Conservation (phyloP, 2,888 invertebrate species). For the Thelaira solivaga region DNA sequence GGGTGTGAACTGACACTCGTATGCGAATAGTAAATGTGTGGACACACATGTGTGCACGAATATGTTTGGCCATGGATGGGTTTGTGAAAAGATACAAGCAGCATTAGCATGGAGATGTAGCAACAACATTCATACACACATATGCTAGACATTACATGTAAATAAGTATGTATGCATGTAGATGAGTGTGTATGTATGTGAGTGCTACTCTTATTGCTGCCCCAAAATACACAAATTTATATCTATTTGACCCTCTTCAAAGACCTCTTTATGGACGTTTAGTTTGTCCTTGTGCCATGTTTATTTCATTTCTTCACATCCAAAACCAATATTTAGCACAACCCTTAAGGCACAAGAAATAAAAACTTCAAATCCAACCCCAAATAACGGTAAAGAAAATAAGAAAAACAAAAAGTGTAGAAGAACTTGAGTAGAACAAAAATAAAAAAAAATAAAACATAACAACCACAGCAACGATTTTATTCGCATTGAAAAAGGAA, state of each 20-base stretch:
- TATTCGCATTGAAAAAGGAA: slow-evolving; percentile 42
- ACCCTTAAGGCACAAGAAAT: slow-evolving; percentile 64
- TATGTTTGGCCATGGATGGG: too few relatives aligned
- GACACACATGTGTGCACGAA: slow-evolving; percentile 39
- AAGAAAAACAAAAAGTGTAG: slow-evolving; percentile 26
- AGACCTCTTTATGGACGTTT: slow-evolving; percentile 76
- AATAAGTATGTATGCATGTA: slow-evolving; percentile 43
- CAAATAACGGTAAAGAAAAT: slow-evolving; percentile 46
- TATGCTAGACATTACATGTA: slow-evolving; percentile 52
- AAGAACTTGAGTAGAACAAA: slow-evolving; percentile 37
- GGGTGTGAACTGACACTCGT: too few relatives aligned
- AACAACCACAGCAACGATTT: slow-evolving; percentile 31
- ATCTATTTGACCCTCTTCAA: slow-evolving; percentile 78
- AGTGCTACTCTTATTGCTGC: slow-evolving; percentile 46
- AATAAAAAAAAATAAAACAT: neutral
- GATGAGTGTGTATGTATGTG: slow-evolving; percentile 30
- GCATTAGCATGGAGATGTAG: too few relatives aligned
- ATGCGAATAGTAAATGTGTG: too few relatives aligned
- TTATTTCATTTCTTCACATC: slow-evolving; percentile 56
- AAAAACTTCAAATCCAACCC: slow-evolving; percentile 64
- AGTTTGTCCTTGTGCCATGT: slow-evolving; percentile 67
- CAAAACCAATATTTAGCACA: slow-evolving; percentile 54
- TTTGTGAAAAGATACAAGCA: too few relatives aligned
- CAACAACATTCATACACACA: too few relatives aligned
- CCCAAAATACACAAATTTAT: slow-evolving; percentile 74